Evolutionary conservation across 2,797 vertebrate genomes (phyloP), one percentile per base, ranked within the genome.

Genomic region (Lacerta agilis): DNA sequence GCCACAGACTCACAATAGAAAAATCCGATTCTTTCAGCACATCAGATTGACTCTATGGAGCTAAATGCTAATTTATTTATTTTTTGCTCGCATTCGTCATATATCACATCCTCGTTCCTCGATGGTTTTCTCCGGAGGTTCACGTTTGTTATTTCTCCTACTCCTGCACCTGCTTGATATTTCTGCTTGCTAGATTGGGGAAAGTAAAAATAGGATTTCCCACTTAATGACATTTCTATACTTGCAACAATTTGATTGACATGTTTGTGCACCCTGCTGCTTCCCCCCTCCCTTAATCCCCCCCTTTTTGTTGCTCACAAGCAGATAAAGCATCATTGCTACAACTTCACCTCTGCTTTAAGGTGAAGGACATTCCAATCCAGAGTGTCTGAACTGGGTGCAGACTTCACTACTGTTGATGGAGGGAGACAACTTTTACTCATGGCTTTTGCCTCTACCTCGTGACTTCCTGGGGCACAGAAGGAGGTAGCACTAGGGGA

Each of bases 221-320:
- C 93, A 93, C 91, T 95, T 95, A 95, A 95, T 95, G 93, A 92
- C 91, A 94, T 91, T 95, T 93, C 94, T 94, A 89, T 88, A 69
- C 81, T 83, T 78, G 29, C n/a, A 93, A 67, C 86, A 91, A 89
- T 81, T 58, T 96, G 95, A 95, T 93, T 96, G 95, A 94, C 94
- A 89, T 93, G 92, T 94, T 94, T 91, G 83, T 85, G 88, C 89
- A 93, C 89, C 94, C 95, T 91, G 94, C 93, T 91, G 93, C 67
- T 93, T 93, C 20, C 92, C 84, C 91, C 93, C 86, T 91, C 90
- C 87, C 82, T 77, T 90, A 58, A 72, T 90, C 83, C 87, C 83
- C 69, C 89, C 55, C 13, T 36, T 15, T 18, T n/a, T 29, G 27
- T 67, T 20, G 15, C 64, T 7, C 27, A 88, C 86, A 92, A 91